phyloP scores from a whole-genome alignment of 1,140 invertebrate species.

The Drosophila micromelanica region DNA sequence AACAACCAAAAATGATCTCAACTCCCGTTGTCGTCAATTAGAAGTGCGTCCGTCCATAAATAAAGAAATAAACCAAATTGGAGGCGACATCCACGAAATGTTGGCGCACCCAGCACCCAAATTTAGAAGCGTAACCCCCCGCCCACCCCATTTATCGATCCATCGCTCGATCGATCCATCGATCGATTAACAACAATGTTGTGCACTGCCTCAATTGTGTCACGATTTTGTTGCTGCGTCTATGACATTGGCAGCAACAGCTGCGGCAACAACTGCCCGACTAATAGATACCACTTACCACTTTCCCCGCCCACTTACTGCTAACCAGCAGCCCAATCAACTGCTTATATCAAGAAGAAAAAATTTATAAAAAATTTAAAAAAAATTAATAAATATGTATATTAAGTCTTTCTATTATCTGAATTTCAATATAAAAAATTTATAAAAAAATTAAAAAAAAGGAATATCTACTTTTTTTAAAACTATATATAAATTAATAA shows the following conservation, averaged over 20 bases:
- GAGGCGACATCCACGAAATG: conserved; percentile 25
- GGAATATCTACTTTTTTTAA: too few relatives aligned
- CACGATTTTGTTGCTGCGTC: conserved; percentile 40
- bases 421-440: too few relatives aligned
- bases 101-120: conserved; percentile 32
- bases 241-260: conserved; percentile 33
- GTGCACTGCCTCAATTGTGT: conserved; percentile 47
- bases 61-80: conserved; percentile 27
- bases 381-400: too few relatives aligned
- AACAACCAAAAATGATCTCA: not conserved
- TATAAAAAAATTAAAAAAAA: too few relatives aligned
- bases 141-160: conserved; percentile 10
- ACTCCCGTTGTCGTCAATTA: not conserved
- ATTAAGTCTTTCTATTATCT: too few relatives aligned
- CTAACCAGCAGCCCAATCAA: too few relatives aligned
- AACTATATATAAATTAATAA: too few relatives aligned
- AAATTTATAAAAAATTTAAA: too few relatives aligned
- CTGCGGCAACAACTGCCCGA: conserved; percentile 3
- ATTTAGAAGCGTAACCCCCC: conserved; percentile 14
- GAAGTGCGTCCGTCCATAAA: conserved; percentile 11
- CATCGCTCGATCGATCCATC: conserved; percentile 4
- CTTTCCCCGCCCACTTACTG: not conserved
- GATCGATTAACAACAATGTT: conserved; percentile 29
- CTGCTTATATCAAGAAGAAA: too few relatives aligned
- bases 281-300: not conserved